These are phyloP conservation scores for Papilio xuthus DNA, from an alignment of 1,140 invertebrate species.

Conservation along the genomic window DNA sequence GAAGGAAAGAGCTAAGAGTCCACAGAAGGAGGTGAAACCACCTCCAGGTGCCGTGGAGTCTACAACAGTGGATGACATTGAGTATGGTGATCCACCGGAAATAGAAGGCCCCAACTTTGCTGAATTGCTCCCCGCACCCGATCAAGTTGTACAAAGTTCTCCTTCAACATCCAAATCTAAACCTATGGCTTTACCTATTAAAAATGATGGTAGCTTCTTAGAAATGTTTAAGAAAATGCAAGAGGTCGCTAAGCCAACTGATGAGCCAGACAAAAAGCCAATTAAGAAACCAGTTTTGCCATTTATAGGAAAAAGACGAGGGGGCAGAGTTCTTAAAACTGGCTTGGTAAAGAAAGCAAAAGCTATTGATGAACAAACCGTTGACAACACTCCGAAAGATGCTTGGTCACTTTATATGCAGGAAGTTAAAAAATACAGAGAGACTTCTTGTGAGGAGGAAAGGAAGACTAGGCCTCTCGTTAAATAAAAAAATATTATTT, in stretches of 20 bases:
- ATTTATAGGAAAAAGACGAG: constrained; percentile 91
- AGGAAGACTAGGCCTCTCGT: constrained; percentile 94
- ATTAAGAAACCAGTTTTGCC: constrained; percentile 83
- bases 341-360: constrained; percentile 94
- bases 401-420: constrained; percentile 96
- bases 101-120: constrained; percentile 76
- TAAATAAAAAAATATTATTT: constrained; percentile 83
- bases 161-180: constrained; percentile 63
- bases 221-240: constrained; percentile 96
- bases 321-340: constrained; percentile 93
- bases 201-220: constrained; percentile 93
- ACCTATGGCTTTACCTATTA: constrained; percentile 66
- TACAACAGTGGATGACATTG: constrained; percentile 65
- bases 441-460: constrained; percentile 95
- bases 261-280: constrained; percentile 67
- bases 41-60: constrained; percentile 67
- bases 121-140: constrained; percentile 63
- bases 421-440: constrained; percentile 95
- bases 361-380: constrained; percentile 83
- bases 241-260: constrained; percentile 80
- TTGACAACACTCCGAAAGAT: constrained; percentile 88
- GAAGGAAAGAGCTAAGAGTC: constrained; percentile 55
- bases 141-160: constrained; percentile 51
- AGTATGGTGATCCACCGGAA: constrained; percentile 75
- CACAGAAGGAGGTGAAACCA: constrained; percentile 67